phyloP scores from a whole-genome alignment of 2,888 invertebrate genomes.

The Heliconius charithonia region DNA sequence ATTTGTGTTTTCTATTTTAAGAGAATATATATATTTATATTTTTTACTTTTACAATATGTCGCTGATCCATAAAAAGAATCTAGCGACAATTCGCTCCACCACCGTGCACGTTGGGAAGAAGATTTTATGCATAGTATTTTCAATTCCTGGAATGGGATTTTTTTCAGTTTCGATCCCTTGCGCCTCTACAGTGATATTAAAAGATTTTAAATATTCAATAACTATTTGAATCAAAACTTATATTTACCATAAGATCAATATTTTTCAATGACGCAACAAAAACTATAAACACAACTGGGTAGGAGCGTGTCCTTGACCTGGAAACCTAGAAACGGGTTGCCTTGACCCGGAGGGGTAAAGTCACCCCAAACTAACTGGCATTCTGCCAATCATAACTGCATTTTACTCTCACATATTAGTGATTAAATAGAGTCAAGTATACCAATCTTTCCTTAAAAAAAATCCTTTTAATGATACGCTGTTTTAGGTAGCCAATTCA shows the following conservation, averaged over 20 bases:
- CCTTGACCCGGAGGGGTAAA: conserved; percentile 28
- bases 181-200: too few relatives aligned
- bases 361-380: conserved; percentile 30
- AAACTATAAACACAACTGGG: conserved; percentile 5
- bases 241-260: background rate
- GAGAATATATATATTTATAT: too few relatives aligned
- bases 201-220: too few relatives aligned
- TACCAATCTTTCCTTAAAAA: background rate
- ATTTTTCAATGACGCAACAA: background rate
- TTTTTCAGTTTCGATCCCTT: too few relatives aligned
- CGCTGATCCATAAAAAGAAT: too few relatives aligned
- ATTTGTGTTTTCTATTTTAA: background rate
- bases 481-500: background rate
- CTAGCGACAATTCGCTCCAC: too few relatives aligned
- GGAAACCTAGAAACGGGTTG: conserved; percentile 13
- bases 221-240: background rate
- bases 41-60: too few relatives aligned
- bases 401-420: background rate
- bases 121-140: too few relatives aligned
- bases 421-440: background rate
- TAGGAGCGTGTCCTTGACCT: conserved; percentile 26
- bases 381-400: conserved; percentile 1
- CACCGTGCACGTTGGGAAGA: too few relatives aligned
- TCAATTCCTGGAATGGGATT: too few relatives aligned
- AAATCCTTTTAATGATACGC: background rate